Conservation (phyloP, 2,888 invertebrate species). For the Cremastinae sp. region DNA sequence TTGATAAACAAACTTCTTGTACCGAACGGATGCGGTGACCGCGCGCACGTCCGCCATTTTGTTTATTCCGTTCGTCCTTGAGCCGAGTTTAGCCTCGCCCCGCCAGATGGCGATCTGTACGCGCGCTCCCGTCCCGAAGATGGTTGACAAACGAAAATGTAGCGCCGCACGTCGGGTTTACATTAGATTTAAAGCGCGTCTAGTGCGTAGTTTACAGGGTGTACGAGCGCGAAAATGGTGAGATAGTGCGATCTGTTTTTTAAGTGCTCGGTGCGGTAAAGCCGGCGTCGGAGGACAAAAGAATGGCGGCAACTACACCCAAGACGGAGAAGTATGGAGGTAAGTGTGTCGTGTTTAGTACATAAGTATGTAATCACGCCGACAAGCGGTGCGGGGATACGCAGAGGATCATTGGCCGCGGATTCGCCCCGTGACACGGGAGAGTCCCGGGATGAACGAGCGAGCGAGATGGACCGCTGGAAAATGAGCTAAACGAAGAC, state of each 20-base stretch:
- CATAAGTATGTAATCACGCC: slow-evolving; percentile 46
- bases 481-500: neutral
- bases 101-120: slow-evolving; percentile 69
- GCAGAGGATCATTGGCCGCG: slow-evolving; percentile 55
- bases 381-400: slow-evolving; percentile 36
- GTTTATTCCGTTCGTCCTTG: slow-evolving; percentile 34
- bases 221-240: slow-evolving; percentile 74
- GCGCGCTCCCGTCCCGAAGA: slow-evolving; percentile 70
- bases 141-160: slow-evolving; percentile 79
- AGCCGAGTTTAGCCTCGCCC: slow-evolving; percentile 45
- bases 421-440: slow-evolving; percentile 46
- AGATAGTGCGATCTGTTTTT: slow-evolving; percentile 68
- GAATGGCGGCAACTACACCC: slow-evolving; percentile 75
- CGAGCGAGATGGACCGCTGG: slow-evolving; percentile 1
- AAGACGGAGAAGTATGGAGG: slow-evolving; percentile 78
- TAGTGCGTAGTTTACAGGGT: slow-evolving; percentile 73
- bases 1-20: neutral
- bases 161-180: slow-evolving; percentile 78
- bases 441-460: slow-evolving; percentile 26
- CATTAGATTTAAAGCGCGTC: slow-evolving; percentile 77
- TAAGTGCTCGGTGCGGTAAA: slow-evolving; percentile 30
- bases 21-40: neutral
- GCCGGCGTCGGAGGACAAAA: slow-evolving; percentile 62
- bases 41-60: slow-evolving; percentile 37
- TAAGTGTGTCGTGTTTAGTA: slow-evolving; percentile 65